These are phyloP conservation scores for Tachyglossus aculeatus DNA, from an alignment of 2,797 vertebrate species.

Conservation along the genomic window DNA sequence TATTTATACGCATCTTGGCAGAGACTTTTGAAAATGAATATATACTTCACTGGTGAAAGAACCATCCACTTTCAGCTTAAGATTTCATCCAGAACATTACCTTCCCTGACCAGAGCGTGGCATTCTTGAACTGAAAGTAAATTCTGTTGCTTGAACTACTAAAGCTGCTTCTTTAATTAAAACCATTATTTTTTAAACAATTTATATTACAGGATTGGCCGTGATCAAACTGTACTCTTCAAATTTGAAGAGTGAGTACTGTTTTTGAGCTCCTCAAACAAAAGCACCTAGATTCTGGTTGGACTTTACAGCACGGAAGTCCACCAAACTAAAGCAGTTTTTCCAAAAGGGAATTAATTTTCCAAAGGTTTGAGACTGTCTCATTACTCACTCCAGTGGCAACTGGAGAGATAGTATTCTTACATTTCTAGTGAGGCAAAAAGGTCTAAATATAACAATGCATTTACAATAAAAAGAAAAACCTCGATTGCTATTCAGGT, in stretches of 20 bases:
- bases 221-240: no score
- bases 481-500: background rate
- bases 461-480: background rate
- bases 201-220: background rate
- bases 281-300: no score
- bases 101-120: constrained; percentile 67
- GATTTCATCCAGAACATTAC: constrained; percentile 36
- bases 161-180: constrained; percentile 1
- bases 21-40: background rate
- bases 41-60: background rate
- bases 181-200: constrained; percentile 19
- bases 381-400: background rate
- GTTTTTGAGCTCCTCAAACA: no score
- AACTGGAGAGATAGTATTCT: background rate
- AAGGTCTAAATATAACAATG: background rate
- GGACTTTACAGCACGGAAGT: background rate
- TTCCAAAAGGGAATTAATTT: background rate
- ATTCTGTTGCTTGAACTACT: background rate
- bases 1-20: background rate
- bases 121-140: constrained; percentile 57
- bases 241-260: no score
- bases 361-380: background rate
- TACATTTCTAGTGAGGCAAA: constrained; percentile 4
- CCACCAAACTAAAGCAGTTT: background rate
- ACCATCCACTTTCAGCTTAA: background rate